Evolutionary conservation across 2,888 invertebrate species (phyloP).

Genomic region (Alloplasta piceator): DNA sequence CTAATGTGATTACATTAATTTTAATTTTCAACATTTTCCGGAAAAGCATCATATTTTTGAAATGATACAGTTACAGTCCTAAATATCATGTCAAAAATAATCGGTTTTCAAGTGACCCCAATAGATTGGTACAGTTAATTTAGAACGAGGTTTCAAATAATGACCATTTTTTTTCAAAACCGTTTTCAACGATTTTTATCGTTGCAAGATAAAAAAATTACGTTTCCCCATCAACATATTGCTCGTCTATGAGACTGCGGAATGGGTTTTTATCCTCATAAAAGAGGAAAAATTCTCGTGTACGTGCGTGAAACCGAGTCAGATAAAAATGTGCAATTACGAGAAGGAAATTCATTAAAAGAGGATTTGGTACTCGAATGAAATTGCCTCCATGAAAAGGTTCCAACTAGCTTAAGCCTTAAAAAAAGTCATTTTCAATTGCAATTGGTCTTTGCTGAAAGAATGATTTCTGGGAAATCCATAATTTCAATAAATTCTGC

Average conservation of each 20-base stretch:
- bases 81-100: too few species aligned
- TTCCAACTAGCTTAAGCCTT: too few species aligned
- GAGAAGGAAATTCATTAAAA: conserved; percentile 20
- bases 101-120: too few species aligned
- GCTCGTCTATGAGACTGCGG: background rate
- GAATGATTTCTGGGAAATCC: too few species aligned
- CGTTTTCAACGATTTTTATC: background rate
- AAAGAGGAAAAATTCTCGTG: background rate
- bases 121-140: background rate
- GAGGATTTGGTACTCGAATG: conserved; percentile 1
- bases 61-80: too few species aligned
- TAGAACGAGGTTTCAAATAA: conserved; percentile 12
- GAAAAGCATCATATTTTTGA: too few species aligned
- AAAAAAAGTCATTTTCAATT: too few species aligned
- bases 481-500: too few species aligned
- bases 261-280: background rate
- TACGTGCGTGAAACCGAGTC: too few species aligned
- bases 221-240: background rate
- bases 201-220: background rate
- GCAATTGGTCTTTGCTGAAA: too few species aligned
- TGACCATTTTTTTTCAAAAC: background rate
- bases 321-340: conserved; percentile 17
- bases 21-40: too few species aligned
- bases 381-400: background rate
- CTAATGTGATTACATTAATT: too few species aligned